These are phyloP conservation scores for Carassius auratus DNA, from an alignment of 2,113 vertebrate species.

Conservation along the genomic window DNA sequence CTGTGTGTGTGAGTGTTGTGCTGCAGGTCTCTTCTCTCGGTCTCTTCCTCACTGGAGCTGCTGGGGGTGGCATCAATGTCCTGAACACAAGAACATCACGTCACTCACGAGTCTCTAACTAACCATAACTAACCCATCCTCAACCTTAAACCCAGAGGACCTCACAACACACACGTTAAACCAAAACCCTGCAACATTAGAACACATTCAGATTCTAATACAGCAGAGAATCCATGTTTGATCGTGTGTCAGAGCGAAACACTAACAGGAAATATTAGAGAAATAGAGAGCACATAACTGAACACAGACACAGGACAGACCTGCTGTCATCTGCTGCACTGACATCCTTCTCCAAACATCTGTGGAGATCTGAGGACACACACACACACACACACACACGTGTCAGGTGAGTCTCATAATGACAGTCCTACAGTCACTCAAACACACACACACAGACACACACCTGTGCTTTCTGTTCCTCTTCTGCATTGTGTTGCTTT, in stretches of 20 bases:
- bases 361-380: not conserved
- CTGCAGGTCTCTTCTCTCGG: constrained; percentile 54
- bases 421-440: not conserved
- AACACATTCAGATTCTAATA: not conserved
- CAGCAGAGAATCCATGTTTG: not conserved
- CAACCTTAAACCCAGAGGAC: not conserved
- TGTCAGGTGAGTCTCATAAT: not conserved
- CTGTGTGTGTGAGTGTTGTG: not conserved
- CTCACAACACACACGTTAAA: not conserved
- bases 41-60: constrained; percentile 67
- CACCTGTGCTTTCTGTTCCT: constrained; percentile 8
- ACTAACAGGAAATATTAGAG: not conserved
- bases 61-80: constrained; percentile 76
- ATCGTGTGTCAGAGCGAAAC: not conserved
- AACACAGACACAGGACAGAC: not conserved
- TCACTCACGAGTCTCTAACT: not conserved
- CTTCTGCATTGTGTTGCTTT: not conserved
- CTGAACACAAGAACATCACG: constrained; percentile 52
- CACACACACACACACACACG: not conserved
- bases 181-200: not conserved
- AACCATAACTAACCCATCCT: not conserved
- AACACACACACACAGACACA: not conserved
- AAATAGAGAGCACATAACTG: not conserved
- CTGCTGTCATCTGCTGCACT: not conserved
- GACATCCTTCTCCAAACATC: not conserved